phyloP scores from a whole-genome alignment of 2,113 vertebrate genomes.

The Fregata magnificens region DNA sequence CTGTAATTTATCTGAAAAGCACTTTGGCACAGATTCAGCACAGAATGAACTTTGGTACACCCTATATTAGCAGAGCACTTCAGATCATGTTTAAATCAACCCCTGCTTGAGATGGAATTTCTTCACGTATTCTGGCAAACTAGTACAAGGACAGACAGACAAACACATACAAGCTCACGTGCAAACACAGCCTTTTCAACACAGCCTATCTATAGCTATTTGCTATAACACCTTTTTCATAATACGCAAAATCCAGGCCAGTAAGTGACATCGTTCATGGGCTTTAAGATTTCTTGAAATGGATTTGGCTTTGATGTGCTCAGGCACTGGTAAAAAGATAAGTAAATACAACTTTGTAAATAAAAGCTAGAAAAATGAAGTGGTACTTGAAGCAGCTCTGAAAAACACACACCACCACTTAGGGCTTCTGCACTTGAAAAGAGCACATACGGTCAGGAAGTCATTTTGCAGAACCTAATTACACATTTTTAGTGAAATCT shows the following conservation, averaged over 20 bases:
- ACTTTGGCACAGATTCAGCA: background rate
- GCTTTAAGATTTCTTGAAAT: background rate
- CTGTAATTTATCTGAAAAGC: conserved; percentile 9
- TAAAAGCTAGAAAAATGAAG: background rate
- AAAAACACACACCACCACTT: background rate
- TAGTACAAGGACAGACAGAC: background rate
- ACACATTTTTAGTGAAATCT: background rate
- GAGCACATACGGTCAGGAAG: background rate
- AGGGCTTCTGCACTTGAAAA: background rate
- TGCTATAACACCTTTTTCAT: background rate
- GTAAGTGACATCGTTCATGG: background rate
- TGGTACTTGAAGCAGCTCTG: background rate
- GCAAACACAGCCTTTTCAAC: background rate
- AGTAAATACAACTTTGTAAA: background rate
- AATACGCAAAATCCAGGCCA: background rate
- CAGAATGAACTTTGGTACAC: background rate
- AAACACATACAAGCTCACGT: background rate
- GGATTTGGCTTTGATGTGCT: background rate
- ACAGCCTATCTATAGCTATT: background rate
- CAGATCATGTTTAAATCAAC: background rate
- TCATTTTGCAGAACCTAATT: background rate
- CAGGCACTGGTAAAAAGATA: background rate
- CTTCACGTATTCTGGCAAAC: background rate
- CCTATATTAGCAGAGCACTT: background rate
- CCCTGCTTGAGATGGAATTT: background rate